Conservation (phyloP, 2,113 vertebrate genomes). For the human region GRCh38 chr7:33507501-33508000, state of each 20-base stretch:
- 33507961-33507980: neutral
- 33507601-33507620: neutral
- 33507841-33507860: neutral
- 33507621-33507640: neutral
- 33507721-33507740: neutral
- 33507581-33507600: neutral
- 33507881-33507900: neutral
- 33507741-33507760: neutral
- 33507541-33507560: neutral
- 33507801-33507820: neutral
- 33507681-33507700: neutral
- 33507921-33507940: neutral
- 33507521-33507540: no score
- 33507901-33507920: neutral
- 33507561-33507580: neutral
- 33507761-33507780: neutral
- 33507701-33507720: neutral
- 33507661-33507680: neutral
- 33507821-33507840: neutral
- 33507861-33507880: neutral
- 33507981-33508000: neutral
- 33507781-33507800: neutral
- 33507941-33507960: conserved; percentile 33
- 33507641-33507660: neutral
- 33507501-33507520: no score